Evolutionary conservation across 2,113 vertebrate genomes (phyloP).

Genomic region (Cavia aperea): DNA sequence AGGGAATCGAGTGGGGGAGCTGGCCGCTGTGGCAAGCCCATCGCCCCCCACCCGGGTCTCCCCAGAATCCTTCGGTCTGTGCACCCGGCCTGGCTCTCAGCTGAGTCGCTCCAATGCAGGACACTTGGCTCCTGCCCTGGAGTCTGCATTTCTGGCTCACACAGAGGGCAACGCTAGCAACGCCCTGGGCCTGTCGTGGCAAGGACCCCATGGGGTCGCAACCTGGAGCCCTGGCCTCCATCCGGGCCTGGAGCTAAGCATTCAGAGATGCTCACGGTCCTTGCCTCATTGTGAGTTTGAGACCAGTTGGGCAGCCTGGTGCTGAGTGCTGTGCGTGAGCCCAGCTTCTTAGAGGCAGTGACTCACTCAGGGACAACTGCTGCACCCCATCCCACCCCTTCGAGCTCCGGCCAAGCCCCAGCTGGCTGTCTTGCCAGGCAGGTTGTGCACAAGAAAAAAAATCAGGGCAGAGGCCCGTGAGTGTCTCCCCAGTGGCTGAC

Average conservation of each 20-base stretch:
- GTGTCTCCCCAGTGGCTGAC: too few species aligned
- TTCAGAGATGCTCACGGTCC: background rate
- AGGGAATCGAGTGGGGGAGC: background rate
- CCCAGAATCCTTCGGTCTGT: background rate
- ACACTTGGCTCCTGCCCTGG: background rate
- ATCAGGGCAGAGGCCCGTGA: background rate
- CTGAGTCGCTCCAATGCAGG: background rate
- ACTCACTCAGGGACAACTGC: background rate
- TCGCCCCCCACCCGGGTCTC: background rate
- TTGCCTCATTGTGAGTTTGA: too few species aligned
- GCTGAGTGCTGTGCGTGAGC: rapidly evolving
- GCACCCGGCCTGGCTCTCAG: background rate
- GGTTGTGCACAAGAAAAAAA: background rate
- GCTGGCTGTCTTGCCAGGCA: background rate
- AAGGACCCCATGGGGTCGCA: too few species aligned
- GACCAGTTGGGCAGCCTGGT: too few species aligned
- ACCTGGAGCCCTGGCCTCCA: background rate
- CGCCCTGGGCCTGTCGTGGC: rapidly evolving
- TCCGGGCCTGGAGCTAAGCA: rapidly evolving
- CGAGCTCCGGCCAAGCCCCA: rapidly evolving
- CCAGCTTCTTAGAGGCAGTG: background rate
- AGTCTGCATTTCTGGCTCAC: background rate
- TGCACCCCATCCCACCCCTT: too few species aligned
- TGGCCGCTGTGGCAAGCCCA: background rate
- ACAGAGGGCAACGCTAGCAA: rapidly evolving